Conservation (phyloP, 1,140 invertebrate genomes). For the Idris sp. region DNA sequence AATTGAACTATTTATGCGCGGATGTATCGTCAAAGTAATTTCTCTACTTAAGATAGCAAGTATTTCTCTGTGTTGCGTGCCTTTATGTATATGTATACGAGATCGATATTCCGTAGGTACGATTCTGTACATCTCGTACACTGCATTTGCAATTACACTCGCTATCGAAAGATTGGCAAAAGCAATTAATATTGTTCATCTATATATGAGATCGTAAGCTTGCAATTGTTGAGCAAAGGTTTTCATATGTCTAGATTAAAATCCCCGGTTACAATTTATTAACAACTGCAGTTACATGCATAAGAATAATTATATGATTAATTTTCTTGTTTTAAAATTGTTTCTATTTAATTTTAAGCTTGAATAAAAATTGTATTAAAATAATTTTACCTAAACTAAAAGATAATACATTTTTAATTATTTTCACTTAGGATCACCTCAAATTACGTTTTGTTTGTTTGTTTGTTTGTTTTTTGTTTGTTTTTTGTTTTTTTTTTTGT, state of each 20-base stretch:
- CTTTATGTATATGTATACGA: slow-evolving; percentile 24
- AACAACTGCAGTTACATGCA: slow-evolving; percentile 49
- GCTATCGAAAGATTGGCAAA: slow-evolving; percentile 53
- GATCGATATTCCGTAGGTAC: slow-evolving; percentile 60
- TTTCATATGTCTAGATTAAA: slow-evolving; percentile 33
- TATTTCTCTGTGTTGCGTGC: slow-evolving; percentile 38
- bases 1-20: slow-evolving; percentile 62
- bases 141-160: slow-evolving; percentile 56
- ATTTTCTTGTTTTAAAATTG: too few relatives aligned
- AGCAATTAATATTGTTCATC: slow-evolving; percentile 60
- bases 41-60: slow-evolving; percentile 7
- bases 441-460: too few relatives aligned
- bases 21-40: slow-evolving; percentile 54
- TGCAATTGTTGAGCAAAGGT: slow-evolving; percentile 40
- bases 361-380: too few relatives aligned
- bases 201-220: slow-evolving; percentile 46
- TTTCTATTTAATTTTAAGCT: too few relatives aligned
- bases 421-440: too few relatives aligned
- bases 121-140: slow-evolving; percentile 42
- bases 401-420: too few relatives aligned
- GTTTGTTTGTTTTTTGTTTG: too few relatives aligned
- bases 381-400: too few relatives aligned
- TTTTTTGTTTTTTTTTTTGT: too few relatives aligned
- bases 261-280: slow-evolving; percentile 51
- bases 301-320: slow-evolving; percentile 28